Evolutionary conservation across 2,113 vertebrate genomes (phyloP).

Genomic region (Gracilinanus agilis): DNA sequence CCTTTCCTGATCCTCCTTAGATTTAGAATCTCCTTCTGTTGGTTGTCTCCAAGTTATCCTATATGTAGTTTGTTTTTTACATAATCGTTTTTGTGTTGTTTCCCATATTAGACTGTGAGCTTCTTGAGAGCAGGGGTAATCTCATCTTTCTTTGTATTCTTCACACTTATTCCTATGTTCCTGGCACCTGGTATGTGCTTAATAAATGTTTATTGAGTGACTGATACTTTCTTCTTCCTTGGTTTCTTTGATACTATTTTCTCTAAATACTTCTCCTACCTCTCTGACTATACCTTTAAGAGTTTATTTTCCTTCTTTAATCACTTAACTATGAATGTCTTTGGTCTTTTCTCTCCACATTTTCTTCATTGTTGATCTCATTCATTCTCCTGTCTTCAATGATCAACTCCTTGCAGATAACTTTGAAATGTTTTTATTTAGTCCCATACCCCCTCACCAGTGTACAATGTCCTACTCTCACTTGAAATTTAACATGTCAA

Average conservation of each 20-base stretch:
- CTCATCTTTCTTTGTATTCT: background rate
- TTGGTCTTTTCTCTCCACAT: background rate
- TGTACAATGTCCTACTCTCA: background rate
- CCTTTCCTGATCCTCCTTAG: background rate
- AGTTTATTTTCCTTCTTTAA: background rate
- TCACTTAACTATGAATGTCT: background rate
- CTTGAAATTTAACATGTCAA: background rate
- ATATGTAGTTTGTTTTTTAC: background rate
- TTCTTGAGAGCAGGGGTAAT: background rate
- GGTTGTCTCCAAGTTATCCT: background rate
- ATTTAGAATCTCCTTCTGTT: background rate
- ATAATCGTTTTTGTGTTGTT: background rate
- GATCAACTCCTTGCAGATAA: background rate
- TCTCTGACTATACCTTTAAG: background rate
- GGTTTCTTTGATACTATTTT: background rate
- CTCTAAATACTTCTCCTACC: background rate
- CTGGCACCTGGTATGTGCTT: background rate
- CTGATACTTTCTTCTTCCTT: background rate
- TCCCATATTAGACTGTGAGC: background rate
- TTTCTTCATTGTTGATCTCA: background rate
- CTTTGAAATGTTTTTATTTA: background rate
- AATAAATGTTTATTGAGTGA: background rate
- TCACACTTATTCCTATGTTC: background rate
- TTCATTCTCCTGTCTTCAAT: background rate
- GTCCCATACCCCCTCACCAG: background rate